These are phyloP conservation scores for Salpingus planirostris DNA, from an alignment of 2,888 invertebrate genomes.

Conservation along the genomic window DNA sequence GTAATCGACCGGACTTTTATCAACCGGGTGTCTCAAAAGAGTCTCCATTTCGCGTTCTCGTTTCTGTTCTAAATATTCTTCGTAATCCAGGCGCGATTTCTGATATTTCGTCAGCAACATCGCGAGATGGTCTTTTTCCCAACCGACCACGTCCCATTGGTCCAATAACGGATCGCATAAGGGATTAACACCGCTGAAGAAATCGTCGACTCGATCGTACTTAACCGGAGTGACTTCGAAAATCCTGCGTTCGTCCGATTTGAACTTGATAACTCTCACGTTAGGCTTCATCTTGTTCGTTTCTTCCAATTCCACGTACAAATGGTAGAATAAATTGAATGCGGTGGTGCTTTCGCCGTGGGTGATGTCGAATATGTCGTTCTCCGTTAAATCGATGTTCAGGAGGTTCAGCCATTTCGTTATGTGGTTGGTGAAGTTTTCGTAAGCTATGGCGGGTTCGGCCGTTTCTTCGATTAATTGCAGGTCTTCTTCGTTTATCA, in stretches of 20 bases:
- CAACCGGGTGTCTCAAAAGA: not conserved
- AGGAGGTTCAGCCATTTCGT: constrained; percentile 46
- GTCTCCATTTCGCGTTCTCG: too few species aligned
- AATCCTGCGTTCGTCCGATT: too few species aligned
- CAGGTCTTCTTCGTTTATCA: constrained; percentile 49
- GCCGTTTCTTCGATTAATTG: constrained; percentile 39
- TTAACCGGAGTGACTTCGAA: not conserved
- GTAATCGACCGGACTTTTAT: not conserved
- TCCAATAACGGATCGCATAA: constrained; percentile 43
- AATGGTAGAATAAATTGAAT: constrained; percentile 51
- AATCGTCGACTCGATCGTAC: not conserved
- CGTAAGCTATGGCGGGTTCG: constrained; percentile 19
- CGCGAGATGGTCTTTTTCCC: constrained; percentile 47
- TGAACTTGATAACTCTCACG: constrained; percentile 41
- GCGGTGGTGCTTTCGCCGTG: constrained; percentile 45
- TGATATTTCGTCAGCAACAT: constrained; percentile 35
- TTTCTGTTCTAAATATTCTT: constrained; percentile 9
- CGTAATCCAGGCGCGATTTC: constrained; percentile 28
- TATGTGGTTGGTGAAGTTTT: constrained; percentile 46
- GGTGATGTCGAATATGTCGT: constrained; percentile 44
- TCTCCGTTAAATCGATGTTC: constrained; percentile 42
- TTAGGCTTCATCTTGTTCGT: constrained; percentile 48
- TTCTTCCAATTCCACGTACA: constrained; percentile 49
- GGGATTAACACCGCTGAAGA: constrained; percentile 27
- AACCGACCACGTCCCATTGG: constrained; percentile 47